Percentiles rank a stretch among this genome's conserved stretches.
These are phyloP conservation scores for Phrynocephalus vlangalii DNA, from an alignment of 2,797 vertebrate genomes.

Conservation along the genomic window DNA sequence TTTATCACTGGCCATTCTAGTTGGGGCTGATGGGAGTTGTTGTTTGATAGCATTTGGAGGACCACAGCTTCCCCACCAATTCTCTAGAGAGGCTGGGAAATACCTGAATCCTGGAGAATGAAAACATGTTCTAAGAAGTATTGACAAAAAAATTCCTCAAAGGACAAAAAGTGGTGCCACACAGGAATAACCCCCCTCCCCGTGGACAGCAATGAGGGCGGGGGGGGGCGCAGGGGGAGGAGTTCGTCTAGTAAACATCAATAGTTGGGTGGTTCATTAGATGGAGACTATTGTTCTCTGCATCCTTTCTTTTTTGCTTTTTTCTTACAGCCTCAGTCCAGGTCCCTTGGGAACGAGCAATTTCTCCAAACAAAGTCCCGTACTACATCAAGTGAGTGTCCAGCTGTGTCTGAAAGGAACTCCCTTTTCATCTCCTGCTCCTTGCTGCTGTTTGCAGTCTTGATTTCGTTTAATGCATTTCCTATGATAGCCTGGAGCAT, in stretches of 20 bases:
- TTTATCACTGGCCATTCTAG: neutral
- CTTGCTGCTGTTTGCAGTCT: neutral
- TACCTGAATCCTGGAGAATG: neutral
- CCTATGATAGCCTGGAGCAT: too few species aligned
- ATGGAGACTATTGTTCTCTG: too few species aligned
- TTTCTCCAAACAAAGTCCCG: slow-evolving; percentile 98
- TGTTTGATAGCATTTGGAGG: neutral
- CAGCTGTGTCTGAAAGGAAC: slow-evolving; percentile 13
- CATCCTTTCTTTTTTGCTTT: slow-evolving; percentile 35
- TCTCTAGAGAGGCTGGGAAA: neutral
- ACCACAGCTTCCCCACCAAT: neutral
- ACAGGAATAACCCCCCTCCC: neutral
- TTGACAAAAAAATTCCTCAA: neutral
- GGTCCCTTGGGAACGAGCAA: slow-evolving; percentile 97
- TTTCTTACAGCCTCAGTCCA: slow-evolving; percentile 91
- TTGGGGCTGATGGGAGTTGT: neutral
- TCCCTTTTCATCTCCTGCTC: neutral
- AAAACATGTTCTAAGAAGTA: neutral
- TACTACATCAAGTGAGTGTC: slow-evolving; percentile 98
- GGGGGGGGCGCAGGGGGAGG: neutral
- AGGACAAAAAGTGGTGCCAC: neutral
- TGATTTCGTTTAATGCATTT: neutral
- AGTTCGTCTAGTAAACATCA: neutral
- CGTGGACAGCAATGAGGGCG: too few species aligned
- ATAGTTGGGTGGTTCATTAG: neutral